A percentile compares a stretch with the other conserved stretches of the same genome.
These are phyloP conservation scores for Smutsia gigantea DNA, from an alignment of 2,797 vertebrate species.

Conservation along the genomic window DNA sequence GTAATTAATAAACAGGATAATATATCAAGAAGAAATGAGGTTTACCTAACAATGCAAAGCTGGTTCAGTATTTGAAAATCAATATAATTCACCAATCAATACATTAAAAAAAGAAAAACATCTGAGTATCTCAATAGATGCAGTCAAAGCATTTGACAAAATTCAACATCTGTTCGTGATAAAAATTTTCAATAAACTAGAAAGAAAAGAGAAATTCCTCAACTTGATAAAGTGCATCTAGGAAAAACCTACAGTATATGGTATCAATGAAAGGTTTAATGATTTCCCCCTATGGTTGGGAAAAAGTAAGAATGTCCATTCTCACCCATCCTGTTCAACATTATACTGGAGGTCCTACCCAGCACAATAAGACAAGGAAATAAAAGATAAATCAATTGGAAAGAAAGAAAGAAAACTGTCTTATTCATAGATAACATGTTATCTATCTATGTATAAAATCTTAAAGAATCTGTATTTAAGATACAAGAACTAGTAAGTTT, in stretches of 20 bases:
- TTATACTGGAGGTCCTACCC: not conserved
- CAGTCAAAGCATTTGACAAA: not conserved
- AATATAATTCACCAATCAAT: not conserved
- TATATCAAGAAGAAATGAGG: not conserved
- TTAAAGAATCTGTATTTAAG: not conserved
- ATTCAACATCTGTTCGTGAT: not conserved
- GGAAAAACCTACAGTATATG: not conserved
- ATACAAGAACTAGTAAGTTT: constrained; percentile 18
- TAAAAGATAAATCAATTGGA: not conserved
- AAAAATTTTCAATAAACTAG: not conserved
- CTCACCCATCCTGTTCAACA: not conserved
- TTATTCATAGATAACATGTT: constrained; percentile 18
- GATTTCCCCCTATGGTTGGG: not conserved
- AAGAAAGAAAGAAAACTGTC: not conserved
- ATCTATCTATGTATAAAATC: not conserved
- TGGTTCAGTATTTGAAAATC: not conserved
- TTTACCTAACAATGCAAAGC: not conserved
- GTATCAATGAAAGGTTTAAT: not conserved
- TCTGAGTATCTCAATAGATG: not conserved
- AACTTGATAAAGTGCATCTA: not conserved
- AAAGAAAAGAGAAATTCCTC: not conserved
- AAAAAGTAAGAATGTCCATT: not conserved
- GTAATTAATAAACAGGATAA: not conserved
- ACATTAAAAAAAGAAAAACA: not conserved
- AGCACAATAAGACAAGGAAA: not conserved